Conservation (phyloP, 2,113 vertebrate species). For the Cepphus grylle region DNA sequence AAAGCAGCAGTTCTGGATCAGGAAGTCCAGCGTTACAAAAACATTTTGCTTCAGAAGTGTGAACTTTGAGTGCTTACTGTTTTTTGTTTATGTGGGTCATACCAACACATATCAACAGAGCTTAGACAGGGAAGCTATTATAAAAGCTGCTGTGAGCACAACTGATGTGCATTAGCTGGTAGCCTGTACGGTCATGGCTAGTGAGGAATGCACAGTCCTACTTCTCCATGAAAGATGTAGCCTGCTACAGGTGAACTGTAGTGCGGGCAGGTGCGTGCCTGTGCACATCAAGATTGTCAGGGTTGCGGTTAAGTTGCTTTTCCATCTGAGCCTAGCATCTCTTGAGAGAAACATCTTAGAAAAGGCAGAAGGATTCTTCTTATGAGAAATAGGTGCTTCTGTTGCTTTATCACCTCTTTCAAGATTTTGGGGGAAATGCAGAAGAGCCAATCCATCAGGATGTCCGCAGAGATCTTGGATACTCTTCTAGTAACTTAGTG, state of each 20-base stretch:
- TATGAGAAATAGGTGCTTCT: not conserved
- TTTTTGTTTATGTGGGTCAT: not conserved
- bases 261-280: fast-evolving
- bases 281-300: not conserved
- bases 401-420: not conserved
- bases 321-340: not conserved
- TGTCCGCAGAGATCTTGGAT: not conserved
- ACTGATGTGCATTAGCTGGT: not conserved
- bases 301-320: not conserved
- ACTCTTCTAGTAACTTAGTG: not conserved
- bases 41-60: not conserved
- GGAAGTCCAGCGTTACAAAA: not conserved
- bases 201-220: not conserved
- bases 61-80: not conserved
- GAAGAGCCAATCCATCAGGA: not conserved
- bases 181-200: not conserved
- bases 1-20: not conserved
- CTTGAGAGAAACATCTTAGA: not conserved
- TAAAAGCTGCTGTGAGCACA: not conserved
- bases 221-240: not conserved
- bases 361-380: not conserved
- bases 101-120: not conserved
- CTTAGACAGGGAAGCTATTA: not conserved
- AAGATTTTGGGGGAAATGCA: not conserved
- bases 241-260: not conserved